Base-by-base conservation (phyloP, 1,140 invertebrate species). In the Stratiolaelaps scimitus region DNA sequence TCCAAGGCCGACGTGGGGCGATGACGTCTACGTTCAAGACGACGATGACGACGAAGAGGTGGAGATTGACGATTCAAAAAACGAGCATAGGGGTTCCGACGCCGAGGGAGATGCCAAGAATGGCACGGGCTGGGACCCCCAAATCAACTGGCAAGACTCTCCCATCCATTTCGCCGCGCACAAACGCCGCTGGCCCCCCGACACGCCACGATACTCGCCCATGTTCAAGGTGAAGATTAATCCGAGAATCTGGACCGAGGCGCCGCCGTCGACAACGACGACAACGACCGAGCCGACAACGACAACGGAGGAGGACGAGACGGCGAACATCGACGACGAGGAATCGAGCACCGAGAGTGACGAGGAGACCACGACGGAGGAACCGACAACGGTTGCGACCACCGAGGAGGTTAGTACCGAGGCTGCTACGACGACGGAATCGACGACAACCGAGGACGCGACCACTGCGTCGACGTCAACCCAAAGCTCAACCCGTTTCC, bases 121-220 rank as follows among this genome's bases (percentile, higher is more conserved):
- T 26, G 20, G 53, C 53, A 60, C 53, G 26, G 53, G 26, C 26
- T 26, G 34, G 53, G 53, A 60, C 34, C 23, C 53, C 53, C 53
- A 60, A 2, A 60, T 60, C n/a, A 60, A 60, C 53, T 60, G 53
- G 53, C 53, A 60, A 60, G 53, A 60, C 53, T 60, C 53, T 34
- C 53, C 53, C 53, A 60, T 60, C 13, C 53, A 60, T 60, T 60
- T 60, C 23, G 53, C 53, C 53, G 53, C 53, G 20, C 53, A 60
- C 23, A 60, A 60, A 60, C 53, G 53, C 13, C 26, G 53, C 15
- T 60, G 53, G 53, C 53, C 53, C 2, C 53, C 53, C 17, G 53
- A 60, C 34, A 60, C 53, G 26, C 53, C 53, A 1, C 53, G 53
- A 17, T 60, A 60, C 34, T 60, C 53, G 17, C 53, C 53, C 26